These are phyloP conservation scores for Meloidogyne exigua DNA, from an alignment of 1,140 invertebrate species.

Conservation along the genomic window DNA sequence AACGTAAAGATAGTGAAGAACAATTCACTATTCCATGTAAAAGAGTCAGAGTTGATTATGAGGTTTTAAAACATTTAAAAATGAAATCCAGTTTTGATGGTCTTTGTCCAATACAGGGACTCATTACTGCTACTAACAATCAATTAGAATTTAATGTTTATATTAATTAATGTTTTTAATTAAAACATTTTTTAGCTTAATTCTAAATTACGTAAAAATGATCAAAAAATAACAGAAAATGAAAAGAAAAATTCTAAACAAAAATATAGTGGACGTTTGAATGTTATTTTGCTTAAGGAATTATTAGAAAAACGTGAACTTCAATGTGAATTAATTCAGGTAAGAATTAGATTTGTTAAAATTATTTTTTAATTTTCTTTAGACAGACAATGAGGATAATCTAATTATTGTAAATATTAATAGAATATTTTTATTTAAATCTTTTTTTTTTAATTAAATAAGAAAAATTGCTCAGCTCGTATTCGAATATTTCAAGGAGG, in stretches of 20 bases:
- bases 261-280: slow-evolving; percentile 16
- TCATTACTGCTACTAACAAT: slow-evolving; percentile 50
- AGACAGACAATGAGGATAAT: slow-evolving; percentile 13
- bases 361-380: no score
- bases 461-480: slow-evolving; percentile 6
- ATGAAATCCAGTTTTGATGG: slow-evolving; percentile 24
- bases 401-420: background rate
- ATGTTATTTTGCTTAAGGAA: background rate
- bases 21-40: slow-evolving; percentile 18
- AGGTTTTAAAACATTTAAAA: slow-evolving; percentile 33
- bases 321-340: background rate
- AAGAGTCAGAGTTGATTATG: slow-evolving; percentile 30
- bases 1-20: slow-evolving; percentile 8
- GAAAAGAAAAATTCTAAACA: background rate
- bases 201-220: slow-evolving; percentile 2
- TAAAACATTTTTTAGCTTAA: background rate
- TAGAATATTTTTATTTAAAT: background rate
- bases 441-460: background rate
- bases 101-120: slow-evolving; percentile 34
- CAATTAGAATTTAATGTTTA: slow-evolving; percentile 36
- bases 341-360: background rate
- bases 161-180: background rate
- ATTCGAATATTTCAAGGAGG: slow-evolving; percentile 14
- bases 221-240: slow-evolving; percentile 13
- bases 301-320: slow-evolving; percentile 16